Evolutionary conservation across 2,888 invertebrate genomes (phyloP), one percentile per base, ranked within the genome.

Genomic region (Drosophila sordidula): DNA sequence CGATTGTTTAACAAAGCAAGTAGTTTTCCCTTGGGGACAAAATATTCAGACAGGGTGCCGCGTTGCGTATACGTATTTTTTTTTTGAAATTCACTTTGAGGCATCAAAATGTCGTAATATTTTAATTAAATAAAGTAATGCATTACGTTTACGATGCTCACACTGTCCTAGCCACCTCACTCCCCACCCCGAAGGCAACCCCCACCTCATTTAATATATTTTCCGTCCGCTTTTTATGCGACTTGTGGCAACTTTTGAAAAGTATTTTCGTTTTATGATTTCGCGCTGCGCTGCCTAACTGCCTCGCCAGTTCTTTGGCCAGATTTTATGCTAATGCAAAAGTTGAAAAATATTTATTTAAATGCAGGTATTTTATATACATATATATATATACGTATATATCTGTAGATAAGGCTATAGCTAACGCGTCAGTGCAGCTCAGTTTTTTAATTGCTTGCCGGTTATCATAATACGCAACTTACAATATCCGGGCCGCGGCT

Each of bases 291-390:
- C n/a, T 55, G 55, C 61, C 77, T 85, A 85, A 82, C 85, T 83
- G 63, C 70, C 54, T 52, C 25, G 41, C 63, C 68, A 58, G 46
- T 54, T 45, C 36, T 41, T 47, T 58, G 44, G 16, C 14, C 58
- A 52, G 46, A 42, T 72, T 81, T 86, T 68, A 80, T 80, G 83
- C 52, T 82, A 59, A 78, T 75, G 75, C 39, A 57, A 70, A 82
- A 86, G 73, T 70, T 70, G 18, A 32, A 22, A 18, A 44, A 45
- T 34, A 42, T 63, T 39, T 47, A 47, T 41, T 39, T 34, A 36
- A 14, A 16, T 18, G 9, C 34, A 25, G 6, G 2, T 36, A 34
- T 34, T 44, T 8, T 12, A 8, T 22, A 22, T 8, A 46, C 34
- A 22, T 8, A 46, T 38, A 16, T 36, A 25, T 41, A 8, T 36